Evolutionary conservation across 2,888 invertebrate species (phyloP), one percentile per base, ranked within the genome.

Genomic region (Stratiomys singularior): DNA sequence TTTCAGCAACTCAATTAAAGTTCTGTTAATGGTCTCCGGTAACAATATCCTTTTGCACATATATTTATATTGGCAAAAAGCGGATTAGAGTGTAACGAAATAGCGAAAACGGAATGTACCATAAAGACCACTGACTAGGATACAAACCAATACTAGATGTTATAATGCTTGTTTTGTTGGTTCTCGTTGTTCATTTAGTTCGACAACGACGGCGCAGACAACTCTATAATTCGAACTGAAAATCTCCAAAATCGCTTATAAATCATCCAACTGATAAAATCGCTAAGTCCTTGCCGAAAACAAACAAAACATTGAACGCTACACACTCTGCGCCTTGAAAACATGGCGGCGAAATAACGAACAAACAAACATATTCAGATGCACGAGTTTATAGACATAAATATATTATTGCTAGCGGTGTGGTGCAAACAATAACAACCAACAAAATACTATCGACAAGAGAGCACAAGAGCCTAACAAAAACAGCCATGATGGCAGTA

Each of bases 221-320:
- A 72, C 27, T 72, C 37, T 37, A 37, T 37, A 37, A 37, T 23
- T 52, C 46, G 60, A 37, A n/a, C 27, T n/a, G 71, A 30, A 72
- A 72, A 74, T 74, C 74, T 58, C 74, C 37, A 21, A 76, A 79
- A 79, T 79, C 79, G 77, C 77, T 77, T 79, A 77, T 79, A 79
- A 79, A 79, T 79, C 77, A 79, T 79, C 72, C 63, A 79, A 77
- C 79, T 72, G 79, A 79, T 79, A 79, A 79, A 79, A 79, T 79
- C 79, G 63, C 47, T 64, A 77, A 77, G 77, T 79, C 77, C 79
- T 76, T 67, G 21, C 37, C 46, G 44, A 18, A 69, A 46, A 66
- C n/a, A 37, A 44, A 37, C 30, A 30, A 69, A 69, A 23, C 60
- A 60, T 60, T 21, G 60, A 60, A 23, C 21, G 21, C 69, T 30